phyloP scores from a whole-genome alignment of 2,113 vertebrate species.

The Archocentrus centrarchus region DNA sequence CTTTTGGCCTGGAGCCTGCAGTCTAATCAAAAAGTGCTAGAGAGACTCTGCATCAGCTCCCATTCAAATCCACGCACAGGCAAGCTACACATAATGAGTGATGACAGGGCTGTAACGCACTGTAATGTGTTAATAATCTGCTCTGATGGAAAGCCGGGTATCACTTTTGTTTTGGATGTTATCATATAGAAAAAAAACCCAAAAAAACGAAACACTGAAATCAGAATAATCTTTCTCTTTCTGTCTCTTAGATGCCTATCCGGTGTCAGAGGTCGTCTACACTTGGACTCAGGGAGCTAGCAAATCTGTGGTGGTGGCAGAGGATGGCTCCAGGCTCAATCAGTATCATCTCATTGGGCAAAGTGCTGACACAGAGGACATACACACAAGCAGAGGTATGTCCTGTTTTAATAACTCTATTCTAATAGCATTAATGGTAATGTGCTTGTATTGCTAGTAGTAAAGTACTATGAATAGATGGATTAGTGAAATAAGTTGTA shows the following conservation, averaged over 20 bases:
- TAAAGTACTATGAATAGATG: background rate
- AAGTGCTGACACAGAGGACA: constrained; percentile 90
- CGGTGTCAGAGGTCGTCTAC: constrained; percentile 95
- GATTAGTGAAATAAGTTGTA: constrained; percentile 14
- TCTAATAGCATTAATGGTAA: background rate
- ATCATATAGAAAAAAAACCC: background rate
- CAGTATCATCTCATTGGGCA: constrained; percentile 95
- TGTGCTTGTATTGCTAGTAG: background rate
- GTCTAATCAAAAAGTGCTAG: constrained; percentile 49
- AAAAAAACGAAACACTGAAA: background rate
- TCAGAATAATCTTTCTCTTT: background rate
- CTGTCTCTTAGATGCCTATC: constrained; percentile 89
- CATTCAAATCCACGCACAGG: background rate
- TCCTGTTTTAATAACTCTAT: background rate
- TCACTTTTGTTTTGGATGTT: background rate
- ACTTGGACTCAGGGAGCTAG: constrained; percentile 89
- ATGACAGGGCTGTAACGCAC: background rate
- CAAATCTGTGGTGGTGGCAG: constrained; percentile 92
- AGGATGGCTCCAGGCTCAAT: constrained; percentile 95
- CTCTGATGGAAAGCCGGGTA: background rate
- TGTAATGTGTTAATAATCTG: constrained; percentile 8
- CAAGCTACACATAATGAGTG: background rate
- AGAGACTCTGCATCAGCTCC: constrained; percentile 12
- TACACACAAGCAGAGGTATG: constrained; percentile 92
- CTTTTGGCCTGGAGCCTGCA: constrained; percentile 8